A percentile compares a stretch with the other conserved stretches of the same genome.
These are phyloP conservation scores for Drosophila tanythrix DNA, from an alignment of 2,888 invertebrate genomes.

Conservation along the genomic window DNA sequence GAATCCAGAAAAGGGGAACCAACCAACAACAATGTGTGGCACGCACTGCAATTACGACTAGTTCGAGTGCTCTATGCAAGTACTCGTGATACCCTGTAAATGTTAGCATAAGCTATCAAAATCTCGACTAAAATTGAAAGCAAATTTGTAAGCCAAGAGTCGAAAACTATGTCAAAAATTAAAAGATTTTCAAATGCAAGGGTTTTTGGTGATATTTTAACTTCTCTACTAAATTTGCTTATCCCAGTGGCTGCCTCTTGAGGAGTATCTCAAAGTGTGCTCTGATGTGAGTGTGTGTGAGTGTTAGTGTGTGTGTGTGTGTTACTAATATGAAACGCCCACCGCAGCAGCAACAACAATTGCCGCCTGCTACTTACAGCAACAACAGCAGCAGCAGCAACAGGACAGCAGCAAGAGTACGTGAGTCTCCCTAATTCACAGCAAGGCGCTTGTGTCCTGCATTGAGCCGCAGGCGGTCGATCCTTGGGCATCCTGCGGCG, in stretches of 20 bases:
- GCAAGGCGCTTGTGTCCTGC: slow-evolving; percentile 64
- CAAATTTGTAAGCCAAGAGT: too few relatives aligned
- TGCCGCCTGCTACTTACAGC: slow-evolving; percentile 27
- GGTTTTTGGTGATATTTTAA: rapidly evolving
- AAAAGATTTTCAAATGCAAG: too few relatives aligned
- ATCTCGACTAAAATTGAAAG: background rate
- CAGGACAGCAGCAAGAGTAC: slow-evolving; percentile 34
- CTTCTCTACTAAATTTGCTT: rapidly evolving
- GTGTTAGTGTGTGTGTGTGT: slow-evolving; percentile 46
- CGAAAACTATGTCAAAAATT: too few relatives aligned
- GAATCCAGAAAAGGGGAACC: slow-evolving; percentile 10
- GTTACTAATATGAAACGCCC: slow-evolving; percentile 73
- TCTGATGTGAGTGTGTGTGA: background rate
- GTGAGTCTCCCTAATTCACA: slow-evolving; percentile 74
- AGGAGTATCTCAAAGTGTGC: slow-evolving; percentile 15
- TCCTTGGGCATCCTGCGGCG: slow-evolving; percentile 75
- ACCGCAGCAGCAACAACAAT: slow-evolving; percentile 54
- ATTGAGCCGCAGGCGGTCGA: slow-evolving; percentile 52
- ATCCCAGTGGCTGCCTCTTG: background rate
- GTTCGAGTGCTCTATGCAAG: background rate
- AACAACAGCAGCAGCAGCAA: slow-evolving; percentile 21
- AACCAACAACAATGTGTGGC: slow-evolving; percentile 22
- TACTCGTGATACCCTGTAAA: slow-evolving; percentile 25
- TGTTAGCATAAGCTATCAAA: background rate
- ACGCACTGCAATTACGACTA: slow-evolving; percentile 23